Percentiles rank a stretch among this genome's conserved stretches.
Conservation (phyloP, 53 echinoderm and acorn worm species). For the Paelopatides confundens region DNA sequence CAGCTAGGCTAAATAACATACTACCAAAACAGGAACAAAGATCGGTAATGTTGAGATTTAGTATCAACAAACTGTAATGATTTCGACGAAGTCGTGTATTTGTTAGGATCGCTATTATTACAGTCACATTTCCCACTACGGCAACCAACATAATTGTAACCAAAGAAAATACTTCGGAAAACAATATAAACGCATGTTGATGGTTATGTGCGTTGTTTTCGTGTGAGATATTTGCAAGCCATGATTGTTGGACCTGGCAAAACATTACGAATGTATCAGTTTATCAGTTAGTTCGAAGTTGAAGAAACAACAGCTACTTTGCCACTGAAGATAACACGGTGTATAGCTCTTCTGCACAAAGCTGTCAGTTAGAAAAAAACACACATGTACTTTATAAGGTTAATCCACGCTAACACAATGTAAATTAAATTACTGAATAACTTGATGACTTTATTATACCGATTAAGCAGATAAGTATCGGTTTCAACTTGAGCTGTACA, state of each 20-base stretch:
- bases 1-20: slow-evolving; percentile 56
- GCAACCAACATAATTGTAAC: slow-evolving; percentile 48
- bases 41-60: slow-evolving; percentile 54
- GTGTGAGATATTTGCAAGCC: not conserved
- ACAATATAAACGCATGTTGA: not conserved
- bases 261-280: too few relatives aligned
- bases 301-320: too few relatives aligned
- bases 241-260: not conserved
- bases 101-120: slow-evolving; percentile 49
- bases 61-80: slow-evolving; percentile 51
- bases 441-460: too few relatives aligned
- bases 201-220: not conserved
- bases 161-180: slow-evolving; percentile 26
- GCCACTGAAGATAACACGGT: too few relatives aligned
- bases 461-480: too few relatives aligned
- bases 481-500: too few relatives aligned
- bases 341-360: too few relatives aligned
- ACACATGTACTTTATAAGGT: too few relatives aligned
- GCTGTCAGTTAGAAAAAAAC: too few relatives aligned
- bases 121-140: slow-evolving; percentile 44
- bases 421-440: too few relatives aligned
- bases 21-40: slow-evolving; percentile 46
- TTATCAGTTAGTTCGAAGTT: too few relatives aligned
- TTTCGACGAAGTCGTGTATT: slow-evolving; percentile 20
- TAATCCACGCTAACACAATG: too few relatives aligned